A percentile compares a stretch with the other conserved stretches of the same genome.
These are phyloP conservation scores for Caerostris darwini DNA, from an alignment of 1,140 invertebrate species.

Conservation along the genomic window DNA sequence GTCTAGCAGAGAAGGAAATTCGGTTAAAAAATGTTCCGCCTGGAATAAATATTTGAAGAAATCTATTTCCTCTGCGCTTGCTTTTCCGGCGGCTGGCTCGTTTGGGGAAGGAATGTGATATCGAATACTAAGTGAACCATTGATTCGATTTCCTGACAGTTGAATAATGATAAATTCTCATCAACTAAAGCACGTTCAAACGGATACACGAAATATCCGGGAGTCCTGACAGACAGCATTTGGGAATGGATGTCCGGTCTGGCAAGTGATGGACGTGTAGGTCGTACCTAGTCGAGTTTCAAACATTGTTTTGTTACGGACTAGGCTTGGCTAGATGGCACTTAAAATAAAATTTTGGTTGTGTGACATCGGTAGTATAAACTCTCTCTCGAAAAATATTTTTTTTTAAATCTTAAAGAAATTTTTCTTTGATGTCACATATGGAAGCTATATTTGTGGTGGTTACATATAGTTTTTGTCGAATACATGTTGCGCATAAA, in stretches of 20 bases:
- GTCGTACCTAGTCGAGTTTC: neutral
- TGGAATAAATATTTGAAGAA: slow-evolving; percentile 36
- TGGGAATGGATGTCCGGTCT: neutral
- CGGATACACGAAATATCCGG: slow-evolving; percentile 18
- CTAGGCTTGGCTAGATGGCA: no score
- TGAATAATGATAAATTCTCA: slow-evolving; percentile 47
- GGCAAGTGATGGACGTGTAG: neutral
- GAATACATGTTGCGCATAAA: no score
- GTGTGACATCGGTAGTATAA: no score
- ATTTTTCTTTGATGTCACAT: no score
- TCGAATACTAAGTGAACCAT: slow-evolving; percentile 38
- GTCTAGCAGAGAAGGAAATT: neutral
- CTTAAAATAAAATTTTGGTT: no score
- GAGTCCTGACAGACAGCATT: neutral
- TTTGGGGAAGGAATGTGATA: slow-evolving; percentile 30
- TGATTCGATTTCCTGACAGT: slow-evolving; percentile 31
- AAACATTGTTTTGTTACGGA: neutral
- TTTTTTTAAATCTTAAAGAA: no score
- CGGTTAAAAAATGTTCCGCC: slow-evolving; percentile 12
- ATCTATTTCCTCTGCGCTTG: neutral
- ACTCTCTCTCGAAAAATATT: no score
- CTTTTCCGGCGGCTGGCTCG: slow-evolving; percentile 9
- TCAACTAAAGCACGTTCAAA: slow-evolving; percentile 34
- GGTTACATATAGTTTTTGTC: no score
- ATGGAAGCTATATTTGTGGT: no score